These are phyloP conservation scores for Steinernema feltiae DNA, from an alignment of 1,140 invertebrate genomes.

Conservation along the genomic window DNA sequence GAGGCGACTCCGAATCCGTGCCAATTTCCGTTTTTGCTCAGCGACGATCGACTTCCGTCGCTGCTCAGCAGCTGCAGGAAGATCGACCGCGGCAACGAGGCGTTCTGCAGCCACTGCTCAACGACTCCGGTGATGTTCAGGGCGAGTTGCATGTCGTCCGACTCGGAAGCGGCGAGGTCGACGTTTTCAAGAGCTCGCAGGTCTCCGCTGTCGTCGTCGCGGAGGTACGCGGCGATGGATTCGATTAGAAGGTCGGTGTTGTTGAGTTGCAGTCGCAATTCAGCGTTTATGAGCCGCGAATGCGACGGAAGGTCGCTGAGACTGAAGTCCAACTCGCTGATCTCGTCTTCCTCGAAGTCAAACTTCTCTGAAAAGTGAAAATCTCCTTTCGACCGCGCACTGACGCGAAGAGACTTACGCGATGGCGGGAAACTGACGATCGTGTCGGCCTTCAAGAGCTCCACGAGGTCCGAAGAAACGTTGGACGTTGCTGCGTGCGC, in stretches of 20 bases:
- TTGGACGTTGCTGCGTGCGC: neutral
- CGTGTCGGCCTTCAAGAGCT: neutral
- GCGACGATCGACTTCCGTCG: neutral
- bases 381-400: neutral
- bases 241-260: neutral
- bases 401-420: neutral
- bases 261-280: neutral
- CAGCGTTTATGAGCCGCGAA: constrained; percentile 1
- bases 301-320: neutral
- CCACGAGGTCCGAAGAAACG: neutral
- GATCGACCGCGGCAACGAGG: neutral
- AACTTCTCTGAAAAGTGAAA: neutral
- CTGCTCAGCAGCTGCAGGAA: neutral
- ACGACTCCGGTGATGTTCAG: neutral
- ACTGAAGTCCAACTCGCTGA: constrained; percentile 5
- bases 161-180: neutral
- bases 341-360: neutral
- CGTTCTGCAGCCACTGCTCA: neutral
- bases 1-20: constrained; percentile 9
- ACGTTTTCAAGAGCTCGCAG: neutral
- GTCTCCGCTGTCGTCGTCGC: neutral
- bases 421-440: neutral
- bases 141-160: neutral
- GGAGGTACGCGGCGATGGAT: neutral
- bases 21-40: neutral